Percentiles rank a stretch among this genome's conserved stretches.
Conservation (phyloP, 2,888 invertebrate species). For the Eumacrocentrus americanus region DNA sequence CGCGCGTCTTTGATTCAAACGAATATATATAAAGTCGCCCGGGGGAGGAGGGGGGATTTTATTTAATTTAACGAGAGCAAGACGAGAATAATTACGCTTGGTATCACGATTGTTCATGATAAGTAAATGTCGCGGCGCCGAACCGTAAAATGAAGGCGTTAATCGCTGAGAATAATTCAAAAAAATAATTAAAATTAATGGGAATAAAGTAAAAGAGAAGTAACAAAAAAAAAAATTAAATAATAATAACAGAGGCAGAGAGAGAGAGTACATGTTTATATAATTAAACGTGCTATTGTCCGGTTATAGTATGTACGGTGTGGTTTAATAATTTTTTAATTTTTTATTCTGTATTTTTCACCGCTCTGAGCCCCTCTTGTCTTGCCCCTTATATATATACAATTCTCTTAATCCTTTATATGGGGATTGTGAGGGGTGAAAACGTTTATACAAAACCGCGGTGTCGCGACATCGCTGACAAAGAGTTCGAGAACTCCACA, state of each 20-base stretch:
- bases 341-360: conserved; percentile 9
- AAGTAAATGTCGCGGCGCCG: no score
- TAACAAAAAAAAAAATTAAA: not conserved
- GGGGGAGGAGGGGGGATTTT: no score
- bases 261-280: not conserved
- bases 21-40: no score
- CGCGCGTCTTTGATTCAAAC: conserved; percentile 1
- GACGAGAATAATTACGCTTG: no score
- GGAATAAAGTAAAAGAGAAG: not conserved
- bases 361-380: not conserved
- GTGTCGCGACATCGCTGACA: conserved; percentile 10
- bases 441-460: conserved; percentile 20
- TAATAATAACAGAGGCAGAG: not conserved
- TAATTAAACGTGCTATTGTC: conserved; percentile 24
- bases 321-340: not conserved
- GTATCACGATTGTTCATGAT: not conserved
- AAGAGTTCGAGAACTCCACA: not conserved
- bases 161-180: not conserved
- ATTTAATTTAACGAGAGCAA: not conserved
- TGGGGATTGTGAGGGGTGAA: not conserved
- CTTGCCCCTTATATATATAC: not conserved
- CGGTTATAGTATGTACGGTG: conserved; percentile 9
- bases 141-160: not conserved
- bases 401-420: conserved; percentile 33
- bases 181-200: not conserved